Evolutionary conservation across 2,797 vertebrate species (phyloP).

Genomic region (Siniperca undulata): DNA sequence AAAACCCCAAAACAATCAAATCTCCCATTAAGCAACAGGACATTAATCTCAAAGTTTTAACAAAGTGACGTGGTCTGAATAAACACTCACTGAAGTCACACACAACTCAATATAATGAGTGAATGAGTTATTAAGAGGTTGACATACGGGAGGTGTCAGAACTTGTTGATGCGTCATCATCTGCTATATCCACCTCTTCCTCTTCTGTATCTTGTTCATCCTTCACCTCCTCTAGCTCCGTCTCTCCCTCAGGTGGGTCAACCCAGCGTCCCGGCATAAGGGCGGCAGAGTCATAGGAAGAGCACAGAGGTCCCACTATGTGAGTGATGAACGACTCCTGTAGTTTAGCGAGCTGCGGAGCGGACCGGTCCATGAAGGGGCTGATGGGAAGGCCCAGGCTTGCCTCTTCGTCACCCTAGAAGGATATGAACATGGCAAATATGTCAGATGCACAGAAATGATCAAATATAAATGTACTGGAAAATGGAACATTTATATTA

Average conservation of each 20-base stretch:
- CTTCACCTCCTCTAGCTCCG: constrained; percentile 76
- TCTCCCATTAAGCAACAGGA: not conserved
- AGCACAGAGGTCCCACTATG: constrained; percentile 97
- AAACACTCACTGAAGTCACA: not conserved
- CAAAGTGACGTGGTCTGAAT: not conserved
- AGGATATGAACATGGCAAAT: constrained; percentile 7
- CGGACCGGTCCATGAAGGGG: constrained; percentile 98
- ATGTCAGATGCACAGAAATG: constrained; percentile 9
- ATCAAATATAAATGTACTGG: not conserved
- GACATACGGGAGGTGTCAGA: constrained; percentile 85
- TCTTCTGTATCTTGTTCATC: constrained; percentile 69
- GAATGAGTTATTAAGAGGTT: constrained; percentile 2
- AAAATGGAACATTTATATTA: not conserved
- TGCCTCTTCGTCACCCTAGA: constrained; percentile 96
- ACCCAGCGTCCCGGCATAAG: constrained; percentile 97
- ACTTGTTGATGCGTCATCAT: constrained; percentile 88
- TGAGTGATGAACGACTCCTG: constrained; percentile 99
- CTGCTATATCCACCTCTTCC: constrained; percentile 70
- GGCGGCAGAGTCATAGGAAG: constrained; percentile 94
- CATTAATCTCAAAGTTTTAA: not conserved
- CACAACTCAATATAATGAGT: not conserved
- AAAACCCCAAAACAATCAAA: not conserved
- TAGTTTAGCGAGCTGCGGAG: constrained; percentile 95
- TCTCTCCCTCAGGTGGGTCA: constrained; percentile 81
- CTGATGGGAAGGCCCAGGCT: constrained; percentile 96